Evolutionary conservation across 1,140 invertebrate species (phyloP), one percentile per base, ranked within the genome.

Genomic region (Triops cancriformis): DNA sequence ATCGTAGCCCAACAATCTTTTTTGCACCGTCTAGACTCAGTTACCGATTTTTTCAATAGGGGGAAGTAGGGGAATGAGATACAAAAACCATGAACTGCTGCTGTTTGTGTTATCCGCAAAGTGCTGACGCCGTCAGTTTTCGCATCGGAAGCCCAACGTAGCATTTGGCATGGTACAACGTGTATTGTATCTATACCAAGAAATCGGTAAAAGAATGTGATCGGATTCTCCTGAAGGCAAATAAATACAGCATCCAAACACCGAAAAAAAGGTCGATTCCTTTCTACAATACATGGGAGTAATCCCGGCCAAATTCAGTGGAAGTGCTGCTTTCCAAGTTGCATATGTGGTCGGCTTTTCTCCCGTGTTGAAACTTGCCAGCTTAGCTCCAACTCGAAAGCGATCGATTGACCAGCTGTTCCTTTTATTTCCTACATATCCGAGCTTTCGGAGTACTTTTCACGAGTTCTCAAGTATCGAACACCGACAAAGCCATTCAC

Each of bases 361-460:
- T 18, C 23, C 14, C 14, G 14, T 64, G 18, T 64, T 64, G 18
- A 64, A 37, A 64, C 51, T 18, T 9, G 23, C 18, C 14, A 64
- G 51, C 51, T 64, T 23, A 23, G 51, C 3, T 64, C 51, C 51
- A 14, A 64, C 51, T 12, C 14, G n/a, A 23, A 64, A 64, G 51
- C 51, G 51, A 64, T 64, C 51, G 51, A 64, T 64, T 64, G 51
- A 64, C 51, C 51, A 64, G 51, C 51, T 64, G 51, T 23, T 23
- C 51, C n/a, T 64, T 64, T 7, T 64, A 23, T 64, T 64, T 64
- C 51, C 51, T 64, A 64, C 51, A 64, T 7, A 64, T 64, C 51
- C 51, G 5, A 64, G 51, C 51, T 64, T 64, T 64, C 51, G 14
- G 51, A 18, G 23, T 64, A n/a, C 51, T 64, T 64, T 64, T 64